These are phyloP conservation scores for Anhinga rufa DNA, from an alignment of 2,113 vertebrate genomes.

Conservation along the genomic window DNA sequence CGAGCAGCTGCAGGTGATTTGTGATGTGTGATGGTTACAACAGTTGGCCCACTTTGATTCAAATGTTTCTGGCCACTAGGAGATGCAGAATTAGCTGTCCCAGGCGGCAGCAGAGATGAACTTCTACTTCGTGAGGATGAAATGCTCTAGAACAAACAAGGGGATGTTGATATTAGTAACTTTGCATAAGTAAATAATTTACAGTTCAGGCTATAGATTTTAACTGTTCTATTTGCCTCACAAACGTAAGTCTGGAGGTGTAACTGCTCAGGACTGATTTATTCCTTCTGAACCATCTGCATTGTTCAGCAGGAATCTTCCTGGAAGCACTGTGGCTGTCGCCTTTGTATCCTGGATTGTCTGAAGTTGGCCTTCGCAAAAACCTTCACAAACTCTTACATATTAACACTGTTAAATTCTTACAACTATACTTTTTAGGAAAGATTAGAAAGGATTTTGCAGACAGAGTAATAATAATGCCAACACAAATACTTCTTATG, in stretches of 20 bases:
- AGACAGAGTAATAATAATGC: background rate
- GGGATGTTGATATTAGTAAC: background rate
- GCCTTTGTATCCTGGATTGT: background rate
- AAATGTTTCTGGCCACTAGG: conserved; percentile 84
- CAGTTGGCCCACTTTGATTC: conserved; percentile 74
- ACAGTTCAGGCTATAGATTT: background rate
- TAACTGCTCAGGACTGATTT: background rate
- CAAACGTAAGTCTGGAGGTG: background rate
- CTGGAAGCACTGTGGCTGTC: background rate
- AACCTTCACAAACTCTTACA: background rate
- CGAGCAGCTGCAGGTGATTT: conserved; percentile 92
- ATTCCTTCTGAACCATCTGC: background rate
- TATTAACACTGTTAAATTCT: background rate
- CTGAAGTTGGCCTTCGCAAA: background rate
- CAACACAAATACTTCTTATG: background rate
- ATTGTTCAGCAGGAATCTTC: background rate
- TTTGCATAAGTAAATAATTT: background rate
- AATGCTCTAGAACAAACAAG: conserved; percentile 77
- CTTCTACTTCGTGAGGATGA: conserved; percentile 86
- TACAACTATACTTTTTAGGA: background rate
- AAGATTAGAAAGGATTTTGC: background rate
- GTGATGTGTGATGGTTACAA: conserved; percentile 94
- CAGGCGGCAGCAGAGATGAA: conserved; percentile 86
- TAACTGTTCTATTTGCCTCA: background rate
- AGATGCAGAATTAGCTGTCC: conserved; percentile 80